These are phyloP conservation scores for Leptopilina myrica DNA, from an alignment of 2,888 invertebrate species.

Conservation along the genomic window DNA sequence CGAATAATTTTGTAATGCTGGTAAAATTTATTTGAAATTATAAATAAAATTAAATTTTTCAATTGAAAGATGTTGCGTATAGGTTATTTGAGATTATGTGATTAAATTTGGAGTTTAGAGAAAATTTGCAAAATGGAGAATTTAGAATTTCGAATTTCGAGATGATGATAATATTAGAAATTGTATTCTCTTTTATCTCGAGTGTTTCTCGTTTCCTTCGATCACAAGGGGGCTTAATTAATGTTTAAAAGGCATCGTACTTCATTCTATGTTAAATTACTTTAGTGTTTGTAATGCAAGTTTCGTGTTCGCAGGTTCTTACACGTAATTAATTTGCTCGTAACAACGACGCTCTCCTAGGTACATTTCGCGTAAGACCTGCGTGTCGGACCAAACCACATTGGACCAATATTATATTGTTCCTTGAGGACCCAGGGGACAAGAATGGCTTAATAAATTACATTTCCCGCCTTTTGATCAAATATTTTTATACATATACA, in stretches of 20 bases:
- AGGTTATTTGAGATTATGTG: too few relatives aligned
- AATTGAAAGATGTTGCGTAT: too few relatives aligned
- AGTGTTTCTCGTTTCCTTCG: background rate
- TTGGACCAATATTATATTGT: slow-evolving; percentile 47
- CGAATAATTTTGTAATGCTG: too few relatives aligned
- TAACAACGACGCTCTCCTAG: slow-evolving; percentile 18
- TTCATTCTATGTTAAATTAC: slow-evolving; percentile 14
- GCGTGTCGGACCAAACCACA: slow-evolving; percentile 20
- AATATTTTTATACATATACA: background rate
- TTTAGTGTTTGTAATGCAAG: slow-evolving; percentile 57
- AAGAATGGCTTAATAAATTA: slow-evolving; percentile 13
- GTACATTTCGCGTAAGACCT: slow-evolving; percentile 26
- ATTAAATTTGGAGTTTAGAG: too few relatives aligned
- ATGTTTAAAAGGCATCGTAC: slow-evolving; percentile 19
- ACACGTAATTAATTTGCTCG: slow-evolving; percentile 62
- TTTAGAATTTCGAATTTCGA: too few relatives aligned
- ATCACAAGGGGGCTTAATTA: background rate
- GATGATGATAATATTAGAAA: too few relatives aligned
- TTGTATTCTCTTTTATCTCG: background rate
- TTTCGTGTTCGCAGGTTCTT: slow-evolving; percentile 61
- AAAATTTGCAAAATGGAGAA: too few relatives aligned
- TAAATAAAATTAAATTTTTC: too few relatives aligned
- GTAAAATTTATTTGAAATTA: too few relatives aligned
- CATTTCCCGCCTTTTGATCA: slow-evolving; percentile 3
- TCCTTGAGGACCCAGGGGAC: slow-evolving; percentile 3